phyloP scores from a whole-genome alignment of 2,113 vertebrate species.

The Rostratula benghalensis region DNA sequence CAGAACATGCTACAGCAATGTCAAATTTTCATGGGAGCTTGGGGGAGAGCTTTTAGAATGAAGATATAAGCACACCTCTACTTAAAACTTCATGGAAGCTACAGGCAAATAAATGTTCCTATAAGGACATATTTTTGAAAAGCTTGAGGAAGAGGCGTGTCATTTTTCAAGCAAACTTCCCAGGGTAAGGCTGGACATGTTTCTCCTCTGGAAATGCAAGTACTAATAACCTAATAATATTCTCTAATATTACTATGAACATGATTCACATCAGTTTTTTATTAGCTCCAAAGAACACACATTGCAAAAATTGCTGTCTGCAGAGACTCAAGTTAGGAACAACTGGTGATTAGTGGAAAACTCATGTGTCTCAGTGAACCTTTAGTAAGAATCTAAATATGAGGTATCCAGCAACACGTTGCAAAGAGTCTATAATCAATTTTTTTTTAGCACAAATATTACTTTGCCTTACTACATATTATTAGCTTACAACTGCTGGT shows the following conservation, averaged over 20 bases:
- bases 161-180: not conserved
- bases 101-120: not conserved
- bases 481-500: not conserved
- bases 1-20: not conserved
- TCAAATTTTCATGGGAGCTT: not conserved
- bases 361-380: not conserved
- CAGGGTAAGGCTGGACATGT: not conserved
- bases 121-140: not conserved
- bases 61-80: not conserved
- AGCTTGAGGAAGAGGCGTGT: not conserved
- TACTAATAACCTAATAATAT: not conserved
- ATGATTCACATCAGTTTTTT: not conserved
- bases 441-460: not conserved
- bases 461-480: not conserved
- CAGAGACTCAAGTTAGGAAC: not conserved
- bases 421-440: not conserved
- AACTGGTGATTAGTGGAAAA: not conserved
- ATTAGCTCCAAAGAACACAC: accelerated
- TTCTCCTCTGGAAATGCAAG: not conserved
- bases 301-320: not conserved
- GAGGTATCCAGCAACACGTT: not conserved
- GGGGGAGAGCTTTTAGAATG: not conserved
- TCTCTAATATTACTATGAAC: not conserved
- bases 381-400: not conserved
- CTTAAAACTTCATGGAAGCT: not conserved